Percentiles rank a stretch among this genome's conserved stretches.
Conservation (phyloP, 2,797 vertebrate species). For the Phyllotis vaccarum region DNA sequence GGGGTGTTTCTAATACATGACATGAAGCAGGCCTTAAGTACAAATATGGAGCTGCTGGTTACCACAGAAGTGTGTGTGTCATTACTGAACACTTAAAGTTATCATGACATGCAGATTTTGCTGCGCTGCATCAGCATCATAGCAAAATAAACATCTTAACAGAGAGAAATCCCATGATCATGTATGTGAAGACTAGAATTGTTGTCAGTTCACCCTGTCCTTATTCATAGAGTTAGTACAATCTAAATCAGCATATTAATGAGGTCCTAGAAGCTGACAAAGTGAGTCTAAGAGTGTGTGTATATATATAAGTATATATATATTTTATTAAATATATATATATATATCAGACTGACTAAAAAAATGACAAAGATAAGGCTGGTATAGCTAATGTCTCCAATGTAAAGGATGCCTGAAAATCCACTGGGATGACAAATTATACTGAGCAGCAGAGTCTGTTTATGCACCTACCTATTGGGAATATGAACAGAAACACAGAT, state of each 20-base stretch:
- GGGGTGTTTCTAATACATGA: neutral
- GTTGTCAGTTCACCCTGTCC: neutral
- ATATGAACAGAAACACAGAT: neutral
- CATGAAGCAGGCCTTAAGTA: neutral
- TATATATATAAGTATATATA: no score
- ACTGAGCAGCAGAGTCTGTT: neutral
- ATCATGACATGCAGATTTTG: neutral
- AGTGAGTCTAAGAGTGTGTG: neutral
- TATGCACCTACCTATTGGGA: neutral
- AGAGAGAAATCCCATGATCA: neutral
- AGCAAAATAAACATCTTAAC: neutral
- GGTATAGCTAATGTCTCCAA: neutral
- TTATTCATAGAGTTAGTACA: neutral
- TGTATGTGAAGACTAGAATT: neutral
- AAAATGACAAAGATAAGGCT: neutral
- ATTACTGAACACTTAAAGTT: neutral
- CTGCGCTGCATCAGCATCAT: neutral
- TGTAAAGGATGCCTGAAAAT: neutral
- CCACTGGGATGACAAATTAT: neutral
- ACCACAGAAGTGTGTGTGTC: neutral
- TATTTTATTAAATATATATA: no score
- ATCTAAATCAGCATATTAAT: neutral
- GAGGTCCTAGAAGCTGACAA: neutral
- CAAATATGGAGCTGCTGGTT: neutral
- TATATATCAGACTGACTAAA: neutral